These are phyloP conservation scores for Phalangium opilio DNA, from an alignment of 2,888 invertebrate genomes.

Conservation along the genomic window DNA sequence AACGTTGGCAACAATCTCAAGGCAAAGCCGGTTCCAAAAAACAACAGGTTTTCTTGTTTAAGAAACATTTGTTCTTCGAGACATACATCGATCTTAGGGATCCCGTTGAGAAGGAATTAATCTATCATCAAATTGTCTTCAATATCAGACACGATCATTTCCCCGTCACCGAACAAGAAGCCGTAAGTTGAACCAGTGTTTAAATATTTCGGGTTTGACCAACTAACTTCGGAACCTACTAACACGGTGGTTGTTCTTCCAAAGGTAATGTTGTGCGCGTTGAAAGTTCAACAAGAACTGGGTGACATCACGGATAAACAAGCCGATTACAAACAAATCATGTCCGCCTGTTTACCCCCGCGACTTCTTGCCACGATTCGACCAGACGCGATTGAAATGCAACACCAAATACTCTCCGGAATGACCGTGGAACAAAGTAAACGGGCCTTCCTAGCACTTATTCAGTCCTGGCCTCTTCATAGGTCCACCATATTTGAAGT, in stretches of 20 bases:
- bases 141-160: slow-evolving; percentile 77
- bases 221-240: neutral
- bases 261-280: slow-evolving; percentile 86
- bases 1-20: slow-evolving; percentile 38
- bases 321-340: slow-evolving; percentile 38
- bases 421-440: slow-evolving; percentile 75
- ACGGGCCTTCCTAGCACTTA: slow-evolving; percentile 78
- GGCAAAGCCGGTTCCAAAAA: slow-evolving; percentile 15
- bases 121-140: slow-evolving; percentile 85
- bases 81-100: slow-evolving; percentile 60
- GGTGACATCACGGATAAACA: slow-evolving; percentile 47
- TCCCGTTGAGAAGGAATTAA: slow-evolving; percentile 79
- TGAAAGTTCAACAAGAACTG: slow-evolving; percentile 81
- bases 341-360: slow-evolving; percentile 65
- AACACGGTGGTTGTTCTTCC: slow-evolving; percentile 17
- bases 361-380: slow-evolving; percentile 61
- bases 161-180: slow-evolving; percentile 85
- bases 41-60: slow-evolving; percentile 39
- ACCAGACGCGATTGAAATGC: slow-evolving; percentile 69
- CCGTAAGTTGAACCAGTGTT: slow-evolving; percentile 46
- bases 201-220: neutral
- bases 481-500: slow-evolving; percentile 88
- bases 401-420: slow-evolving; percentile 76
- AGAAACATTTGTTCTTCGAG: slow-evolving; percentile 68
- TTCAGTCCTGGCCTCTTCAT: slow-evolving; percentile 84